These are phyloP conservation scores for Phrynocephalus guinanensis DNA, from an alignment of 2,797 vertebrate genomes.

Conservation along the genomic window DNA sequence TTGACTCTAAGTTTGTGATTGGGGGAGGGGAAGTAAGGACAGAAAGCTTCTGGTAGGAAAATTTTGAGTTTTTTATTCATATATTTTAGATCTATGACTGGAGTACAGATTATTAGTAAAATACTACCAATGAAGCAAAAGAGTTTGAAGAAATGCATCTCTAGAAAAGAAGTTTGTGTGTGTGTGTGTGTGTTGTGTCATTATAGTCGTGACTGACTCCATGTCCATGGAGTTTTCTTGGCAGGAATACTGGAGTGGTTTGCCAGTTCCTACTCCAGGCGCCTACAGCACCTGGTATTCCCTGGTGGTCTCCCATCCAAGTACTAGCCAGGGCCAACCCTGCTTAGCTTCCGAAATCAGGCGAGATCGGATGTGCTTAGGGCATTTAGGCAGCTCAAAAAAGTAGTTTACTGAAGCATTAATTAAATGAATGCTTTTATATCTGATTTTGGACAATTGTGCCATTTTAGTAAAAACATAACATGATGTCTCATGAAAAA, in stretches of 20 bases:
- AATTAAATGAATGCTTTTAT: conserved; percentile 21
- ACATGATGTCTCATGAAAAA: conserved; percentile 37
- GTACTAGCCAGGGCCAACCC: no score
- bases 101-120: background rate
- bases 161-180: conserved; percentile 43
- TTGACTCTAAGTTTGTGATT: conserved; percentile 54
- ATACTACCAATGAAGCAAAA: conserved; percentile 25
- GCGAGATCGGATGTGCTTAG: no score
- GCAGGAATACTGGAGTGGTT: no score
- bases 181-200: no score
- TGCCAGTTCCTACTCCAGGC: no score
- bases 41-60: conserved; percentile 48
- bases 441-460: conserved; percentile 45
- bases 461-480: conserved; percentile 51
- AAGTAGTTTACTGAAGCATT: conserved; percentile 41
- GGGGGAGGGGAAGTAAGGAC: conserved; percentile 34
- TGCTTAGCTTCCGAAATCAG: no score
- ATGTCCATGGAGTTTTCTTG: no score
- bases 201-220: no score
- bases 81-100: conserved; percentile 36
- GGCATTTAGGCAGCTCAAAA: conserved; percentile 9
- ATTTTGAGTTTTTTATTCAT: conserved; percentile 47
- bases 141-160: conserved; percentile 28
- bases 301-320: no score
- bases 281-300: no score